These are phyloP conservation scores for Machimus rusticus DNA, from an alignment of 2,888 invertebrate species.

Conservation along the genomic window DNA sequence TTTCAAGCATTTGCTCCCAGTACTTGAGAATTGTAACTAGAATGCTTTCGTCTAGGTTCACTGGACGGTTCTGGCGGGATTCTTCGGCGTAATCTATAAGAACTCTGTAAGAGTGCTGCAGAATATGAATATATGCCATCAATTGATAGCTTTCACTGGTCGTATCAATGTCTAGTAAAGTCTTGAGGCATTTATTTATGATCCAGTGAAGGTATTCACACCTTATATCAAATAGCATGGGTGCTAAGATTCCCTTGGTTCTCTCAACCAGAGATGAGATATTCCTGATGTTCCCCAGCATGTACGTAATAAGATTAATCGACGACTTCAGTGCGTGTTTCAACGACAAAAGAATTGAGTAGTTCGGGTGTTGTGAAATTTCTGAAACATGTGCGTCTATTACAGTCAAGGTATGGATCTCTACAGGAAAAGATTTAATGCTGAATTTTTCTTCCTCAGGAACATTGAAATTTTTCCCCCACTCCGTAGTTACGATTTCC, in stretches of 20 bases:
- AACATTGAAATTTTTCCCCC: constrained; percentile 59
- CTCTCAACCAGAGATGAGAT: constrained; percentile 54
- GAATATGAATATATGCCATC: constrained; percentile 70
- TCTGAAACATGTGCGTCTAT: constrained; percentile 61
- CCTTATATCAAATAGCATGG: constrained; percentile 78
- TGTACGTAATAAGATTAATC: constrained; percentile 55
- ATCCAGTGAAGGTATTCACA: constrained; percentile 77
- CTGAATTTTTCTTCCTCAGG: constrained; percentile 56
- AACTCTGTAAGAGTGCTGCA: constrained; percentile 74
- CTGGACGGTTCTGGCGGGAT: constrained; percentile 52
- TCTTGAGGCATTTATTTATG: constrained; percentile 70
- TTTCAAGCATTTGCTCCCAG: constrained; percentile 86
- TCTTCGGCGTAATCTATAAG: constrained; percentile 69
- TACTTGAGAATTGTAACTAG: constrained; percentile 68
- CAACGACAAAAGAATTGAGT: constrained; percentile 58
- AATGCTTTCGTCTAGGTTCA: constrained; percentile 58
- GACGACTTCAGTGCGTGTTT: constrained; percentile 60
- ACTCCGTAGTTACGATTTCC: constrained; percentile 59
- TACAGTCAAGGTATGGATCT: constrained; percentile 60
- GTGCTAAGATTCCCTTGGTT: constrained; percentile 60
- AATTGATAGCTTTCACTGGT: constrained; percentile 71
- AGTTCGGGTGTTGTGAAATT: constrained; percentile 56
- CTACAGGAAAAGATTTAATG: constrained; percentile 59
- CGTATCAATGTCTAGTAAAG: constrained; percentile 54
- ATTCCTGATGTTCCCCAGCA: constrained; percentile 54